These are phyloP conservation scores for Sprattus sprattus DNA, from an alignment of 2,113 vertebrate species.

Conservation along the genomic window DNA sequence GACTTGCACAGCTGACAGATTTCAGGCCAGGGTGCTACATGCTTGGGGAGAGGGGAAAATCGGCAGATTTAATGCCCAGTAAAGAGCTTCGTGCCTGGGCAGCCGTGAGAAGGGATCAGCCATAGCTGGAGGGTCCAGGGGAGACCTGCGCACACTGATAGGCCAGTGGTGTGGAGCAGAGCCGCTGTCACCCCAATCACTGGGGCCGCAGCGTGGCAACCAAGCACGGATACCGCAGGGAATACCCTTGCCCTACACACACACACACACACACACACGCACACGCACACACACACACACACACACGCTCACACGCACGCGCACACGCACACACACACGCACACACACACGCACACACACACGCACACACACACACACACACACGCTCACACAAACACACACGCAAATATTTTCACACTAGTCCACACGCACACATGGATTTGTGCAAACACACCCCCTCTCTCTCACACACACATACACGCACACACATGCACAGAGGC, in stretches of 20 bases:
- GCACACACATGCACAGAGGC: neutral
- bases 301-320: neutral
- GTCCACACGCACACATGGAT: neutral
- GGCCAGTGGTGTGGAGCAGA: constrained; percentile 8
- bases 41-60: neutral
- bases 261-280: neutral
- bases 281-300: neutral
- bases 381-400: neutral
- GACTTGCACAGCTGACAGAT: neutral
- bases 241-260: neutral
- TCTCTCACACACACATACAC: neutral
- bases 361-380: neutral
- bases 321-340: constrained; percentile 11
- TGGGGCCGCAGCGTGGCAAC: neutral
- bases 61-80: constrained; percentile 13
- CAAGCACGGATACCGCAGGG: neutral
- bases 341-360: constrained; percentile 8
- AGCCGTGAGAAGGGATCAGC: constrained; percentile 18
- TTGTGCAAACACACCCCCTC: neutral
- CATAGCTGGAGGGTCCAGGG: constrained; percentile 10
- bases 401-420: neutral
- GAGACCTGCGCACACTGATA: constrained; percentile 23
- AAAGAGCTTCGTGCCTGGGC: constrained; percentile 6
- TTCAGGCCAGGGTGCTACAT: neutral
- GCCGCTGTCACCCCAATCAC: neutral